These are phyloP conservation scores for Cairina moschata DNA, from an alignment of 2,113 vertebrate genomes.

Conservation along the genomic window DNA sequence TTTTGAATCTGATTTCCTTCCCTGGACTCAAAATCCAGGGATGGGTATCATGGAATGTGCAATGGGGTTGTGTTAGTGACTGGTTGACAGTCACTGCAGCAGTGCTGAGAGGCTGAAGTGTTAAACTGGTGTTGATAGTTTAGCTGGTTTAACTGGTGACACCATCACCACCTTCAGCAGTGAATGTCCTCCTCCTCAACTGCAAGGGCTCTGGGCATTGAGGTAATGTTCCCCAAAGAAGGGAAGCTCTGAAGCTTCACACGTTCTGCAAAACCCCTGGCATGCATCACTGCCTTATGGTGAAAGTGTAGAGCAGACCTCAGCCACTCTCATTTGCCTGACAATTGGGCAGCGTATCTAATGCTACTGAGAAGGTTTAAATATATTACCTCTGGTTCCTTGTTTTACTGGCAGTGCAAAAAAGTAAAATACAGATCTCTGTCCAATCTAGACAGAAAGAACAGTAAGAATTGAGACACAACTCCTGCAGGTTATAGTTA, in stretches of 20 bases:
- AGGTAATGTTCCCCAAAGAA: neutral
- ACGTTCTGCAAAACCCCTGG: fast-evolving
- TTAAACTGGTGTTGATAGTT: neutral
- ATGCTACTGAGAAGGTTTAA: neutral
- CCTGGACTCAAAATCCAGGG: neutral
- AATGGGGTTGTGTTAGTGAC: neutral
- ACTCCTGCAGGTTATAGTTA: neutral
- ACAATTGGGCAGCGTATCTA: neutral
- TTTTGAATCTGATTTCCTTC: constrained; percentile 35
- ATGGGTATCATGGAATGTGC: neutral
- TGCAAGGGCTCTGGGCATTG: neutral
- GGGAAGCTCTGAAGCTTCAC: neutral
- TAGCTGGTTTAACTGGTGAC: neutral
- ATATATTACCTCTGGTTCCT: neutral
- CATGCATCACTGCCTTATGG: neutral
- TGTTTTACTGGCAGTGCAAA: neutral
- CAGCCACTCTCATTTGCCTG: neutral
- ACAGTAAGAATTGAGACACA: neutral
- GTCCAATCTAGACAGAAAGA: neutral
- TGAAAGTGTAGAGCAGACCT: neutral
- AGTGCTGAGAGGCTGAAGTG: neutral
- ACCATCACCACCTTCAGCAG: neutral
- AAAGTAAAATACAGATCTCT: neutral
- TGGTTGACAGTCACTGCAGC: neutral
- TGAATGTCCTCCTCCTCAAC: neutral